phyloP scores from a whole-genome alignment of 2,888 invertebrate species.

The Conchocele bisecta region DNA sequence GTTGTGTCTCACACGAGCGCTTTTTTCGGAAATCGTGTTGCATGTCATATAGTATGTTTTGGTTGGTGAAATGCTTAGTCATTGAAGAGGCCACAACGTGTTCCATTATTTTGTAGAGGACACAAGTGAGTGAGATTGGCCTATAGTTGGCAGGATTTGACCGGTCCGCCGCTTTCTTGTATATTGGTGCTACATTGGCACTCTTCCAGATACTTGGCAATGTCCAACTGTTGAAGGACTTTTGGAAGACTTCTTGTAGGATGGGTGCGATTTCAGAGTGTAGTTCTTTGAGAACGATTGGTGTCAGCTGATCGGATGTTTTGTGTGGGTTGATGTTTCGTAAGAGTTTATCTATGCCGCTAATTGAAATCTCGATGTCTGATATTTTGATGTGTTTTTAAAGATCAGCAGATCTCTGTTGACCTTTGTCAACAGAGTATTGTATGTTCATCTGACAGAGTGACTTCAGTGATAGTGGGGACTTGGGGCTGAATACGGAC shows the following conservation, averaged over 20 bases:
- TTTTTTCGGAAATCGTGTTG: neutral
- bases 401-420: too few species aligned
- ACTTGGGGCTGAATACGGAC: too few species aligned
- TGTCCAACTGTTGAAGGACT: neutral
- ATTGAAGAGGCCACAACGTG: neutral
- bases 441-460: too few species aligned
- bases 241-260: neutral
- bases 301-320: neutral
- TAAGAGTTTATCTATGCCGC: too few species aligned
- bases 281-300: neutral
- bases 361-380: too few species aligned
- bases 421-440: too few species aligned
- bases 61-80: neutral
- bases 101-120: neutral
- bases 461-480: too few species aligned
- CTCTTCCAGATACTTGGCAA: neutral
- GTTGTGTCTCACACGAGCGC: neutral
- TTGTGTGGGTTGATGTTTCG: too few species aligned
- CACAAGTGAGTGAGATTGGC: neutral
- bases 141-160: neutral
- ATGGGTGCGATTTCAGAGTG: constrained; percentile 2
- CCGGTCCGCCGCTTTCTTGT: constrained; percentile 2
- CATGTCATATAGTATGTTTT: neutral
- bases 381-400: too few species aligned
- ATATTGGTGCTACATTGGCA: neutral